A percentile compares a stretch with the other conserved stretches of the same genome.
Evolutionary conservation across 2,113 vertebrate genomes (phyloP).

Genomic region (Calonectris borealis): DNA sequence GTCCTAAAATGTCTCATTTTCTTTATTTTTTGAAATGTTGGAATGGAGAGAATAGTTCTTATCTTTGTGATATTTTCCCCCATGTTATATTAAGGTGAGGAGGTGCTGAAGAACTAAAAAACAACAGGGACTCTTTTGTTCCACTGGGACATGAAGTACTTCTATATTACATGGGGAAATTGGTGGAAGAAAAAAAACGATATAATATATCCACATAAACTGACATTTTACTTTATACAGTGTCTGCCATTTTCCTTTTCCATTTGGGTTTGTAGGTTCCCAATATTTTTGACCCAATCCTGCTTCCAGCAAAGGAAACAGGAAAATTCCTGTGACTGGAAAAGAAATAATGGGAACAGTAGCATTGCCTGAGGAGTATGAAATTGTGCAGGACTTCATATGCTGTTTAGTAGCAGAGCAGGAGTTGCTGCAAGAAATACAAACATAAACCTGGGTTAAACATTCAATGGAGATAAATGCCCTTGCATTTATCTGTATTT

Average conservation of each 20-base stretch:
- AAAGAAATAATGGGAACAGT: background rate
- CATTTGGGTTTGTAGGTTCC: background rate
- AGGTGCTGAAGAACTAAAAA: background rate
- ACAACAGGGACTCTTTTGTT: background rate
- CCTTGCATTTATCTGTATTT: background rate
- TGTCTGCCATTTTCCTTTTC: background rate
- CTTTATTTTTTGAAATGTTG: background rate
- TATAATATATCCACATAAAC: background rate
- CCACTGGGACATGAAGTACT: background rate
- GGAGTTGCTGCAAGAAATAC: background rate
- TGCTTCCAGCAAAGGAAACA: background rate
- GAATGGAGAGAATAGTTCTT: background rate
- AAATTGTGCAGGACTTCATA: background rate
- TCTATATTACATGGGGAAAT: background rate
- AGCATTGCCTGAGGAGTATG: background rate
- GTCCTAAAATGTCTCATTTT: background rate
- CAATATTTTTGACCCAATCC: background rate
- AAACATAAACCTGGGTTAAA: background rate
- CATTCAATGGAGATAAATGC: background rate
- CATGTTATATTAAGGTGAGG: background rate
- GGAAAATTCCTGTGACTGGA: background rate
- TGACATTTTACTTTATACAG: background rate
- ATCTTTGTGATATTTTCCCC: background rate
- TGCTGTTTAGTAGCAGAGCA: background rate
- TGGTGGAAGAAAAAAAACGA: background rate